Evolutionary conservation across 2,888 invertebrate genomes (phyloP), one percentile per base, ranked within the genome.

Genomic region (Sarcophaga subvicina): DNA sequence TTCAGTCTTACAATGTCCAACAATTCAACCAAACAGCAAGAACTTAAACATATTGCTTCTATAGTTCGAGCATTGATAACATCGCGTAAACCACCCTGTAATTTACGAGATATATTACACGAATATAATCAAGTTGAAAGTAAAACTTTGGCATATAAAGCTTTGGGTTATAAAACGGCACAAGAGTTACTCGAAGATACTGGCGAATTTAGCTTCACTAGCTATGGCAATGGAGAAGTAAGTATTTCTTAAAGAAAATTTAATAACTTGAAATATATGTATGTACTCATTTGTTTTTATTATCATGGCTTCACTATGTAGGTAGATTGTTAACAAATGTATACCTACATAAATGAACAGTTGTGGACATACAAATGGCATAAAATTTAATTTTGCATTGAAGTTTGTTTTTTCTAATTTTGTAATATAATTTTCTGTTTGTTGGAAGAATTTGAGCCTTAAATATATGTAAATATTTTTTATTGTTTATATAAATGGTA

Each of bases 111-210:
- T n/a, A 89, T 94, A 89, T 59, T 91, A 95, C 95, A 94, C 69
- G 96, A 97, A 90, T 96, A 96, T 91, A 93, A 92, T 75, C 94
- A 94, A 88, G 91, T 96, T 45, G 95, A 96, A 91, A 96, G 96
- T 45, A 94, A 94, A 90, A 93, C 93, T 89, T 95, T 97, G 89
- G 96, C 96, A 8, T 96, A 93, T 89, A 93, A 92, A 83, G 94
- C 94, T 89, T 93, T 96, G 80, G 96, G 96, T 6, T 96, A 94
- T 92, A 90, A 93, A 62, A 93, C 93, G 11, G 92, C 96, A 11
- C 95, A 95, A 84, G 95, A 95, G 60, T 94, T 97, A 86, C 93
- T 96, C 59, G 94, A 94, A 87, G 94, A 95, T 22, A 95, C 95
- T 14, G 94, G 95, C 47, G 94, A 96, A 90, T 94, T 94, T 89